These are phyloP conservation scores for Temnothorax unifasciatus DNA, from an alignment of 2,888 invertebrate species.

Conservation along the genomic window DNA sequence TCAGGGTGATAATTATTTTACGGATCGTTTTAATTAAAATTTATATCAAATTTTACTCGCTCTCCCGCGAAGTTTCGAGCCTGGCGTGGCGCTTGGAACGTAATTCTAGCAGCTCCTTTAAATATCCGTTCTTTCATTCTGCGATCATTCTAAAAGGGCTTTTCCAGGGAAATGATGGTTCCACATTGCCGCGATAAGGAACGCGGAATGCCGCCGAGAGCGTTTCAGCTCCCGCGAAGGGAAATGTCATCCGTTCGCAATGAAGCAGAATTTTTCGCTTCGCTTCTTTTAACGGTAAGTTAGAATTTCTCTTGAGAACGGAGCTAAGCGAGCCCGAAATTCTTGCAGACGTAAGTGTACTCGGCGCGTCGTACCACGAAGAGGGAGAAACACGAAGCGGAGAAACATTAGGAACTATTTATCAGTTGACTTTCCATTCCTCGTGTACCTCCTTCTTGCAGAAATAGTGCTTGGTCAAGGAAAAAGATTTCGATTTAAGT, in stretches of 20 bases:
- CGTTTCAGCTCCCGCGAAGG: constrained; percentile 14
- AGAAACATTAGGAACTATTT: constrained; percentile 78
- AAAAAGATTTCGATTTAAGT: constrained; percentile 26
- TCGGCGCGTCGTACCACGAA: constrained; percentile 36
- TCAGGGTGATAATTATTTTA: not conserved
- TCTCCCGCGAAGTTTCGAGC: not conserved
- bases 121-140: constrained; percentile 32
- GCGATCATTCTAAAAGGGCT: constrained; percentile 33
- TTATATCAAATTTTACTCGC: constrained; percentile 13
- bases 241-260: constrained; percentile 50
- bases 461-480: constrained; percentile 59
- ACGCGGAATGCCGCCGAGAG: constrained; percentile 58
- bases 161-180: constrained; percentile 61
- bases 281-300: constrained; percentile 49
- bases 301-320: constrained; percentile 55
- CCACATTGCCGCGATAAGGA: constrained; percentile 60
- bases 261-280: constrained; percentile 55
- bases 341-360: constrained; percentile 65
- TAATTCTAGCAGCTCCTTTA: constrained; percentile 12
- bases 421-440: constrained; percentile 78
- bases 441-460: constrained; percentile 47
- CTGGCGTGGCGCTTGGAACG: not conserved
- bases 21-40: not conserved
- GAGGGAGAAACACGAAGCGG: constrained; percentile 44
- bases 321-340: constrained; percentile 65